phyloP scores from a whole-genome alignment of 2,888 invertebrate genomes.

The Synanthedon andrenaeformis region DNA sequence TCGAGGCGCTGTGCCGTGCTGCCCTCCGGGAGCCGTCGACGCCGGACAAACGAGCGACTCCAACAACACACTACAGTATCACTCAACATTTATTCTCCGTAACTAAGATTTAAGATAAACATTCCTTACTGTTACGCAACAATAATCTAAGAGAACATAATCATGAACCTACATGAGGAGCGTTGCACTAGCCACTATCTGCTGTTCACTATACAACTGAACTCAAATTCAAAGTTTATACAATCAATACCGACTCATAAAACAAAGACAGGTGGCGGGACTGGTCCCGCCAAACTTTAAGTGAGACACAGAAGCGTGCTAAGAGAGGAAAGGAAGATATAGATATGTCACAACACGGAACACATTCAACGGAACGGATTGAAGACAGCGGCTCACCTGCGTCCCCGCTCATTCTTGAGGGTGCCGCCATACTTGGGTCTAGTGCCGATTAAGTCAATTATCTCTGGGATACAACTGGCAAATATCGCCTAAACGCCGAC shows the following conservation, averaged over 20 bases:
- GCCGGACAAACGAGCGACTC: constrained; percentile 45
- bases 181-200: constrained; percentile 70
- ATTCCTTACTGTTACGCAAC: constrained; percentile 48
- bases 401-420: constrained; percentile 99
- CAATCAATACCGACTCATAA: constrained; percentile 66
- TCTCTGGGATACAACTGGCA: constrained; percentile 99
- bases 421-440: constrained; percentile 99
- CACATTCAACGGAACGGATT: constrained; percentile 72
- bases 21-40: constrained; percentile 40
- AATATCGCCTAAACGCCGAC: constrained; percentile 95
- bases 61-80: constrained; percentile 67
- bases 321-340: constrained; percentile 69
- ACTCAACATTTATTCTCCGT: constrained; percentile 66
- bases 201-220: constrained; percentile 66
- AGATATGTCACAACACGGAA: constrained; percentile 69
- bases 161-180: constrained; percentile 68
- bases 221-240: constrained; percentile 65
- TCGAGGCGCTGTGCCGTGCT: constrained; percentile 18
- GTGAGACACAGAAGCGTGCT: constrained; percentile 73
- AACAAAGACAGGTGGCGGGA: constrained; percentile 64
- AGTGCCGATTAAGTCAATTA: constrained; percentile 99
- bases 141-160: constrained; percentile 65
- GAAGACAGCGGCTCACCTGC: constrained; percentile 92
- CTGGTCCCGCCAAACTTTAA: constrained; percentile 67
- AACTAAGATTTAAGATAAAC: constrained; percentile 66